A percentile compares a stretch with the other conserved stretches of the same genome.
Conservation (phyloP, 2,888 invertebrate genomes). For the Brenthis ino region DNA sequence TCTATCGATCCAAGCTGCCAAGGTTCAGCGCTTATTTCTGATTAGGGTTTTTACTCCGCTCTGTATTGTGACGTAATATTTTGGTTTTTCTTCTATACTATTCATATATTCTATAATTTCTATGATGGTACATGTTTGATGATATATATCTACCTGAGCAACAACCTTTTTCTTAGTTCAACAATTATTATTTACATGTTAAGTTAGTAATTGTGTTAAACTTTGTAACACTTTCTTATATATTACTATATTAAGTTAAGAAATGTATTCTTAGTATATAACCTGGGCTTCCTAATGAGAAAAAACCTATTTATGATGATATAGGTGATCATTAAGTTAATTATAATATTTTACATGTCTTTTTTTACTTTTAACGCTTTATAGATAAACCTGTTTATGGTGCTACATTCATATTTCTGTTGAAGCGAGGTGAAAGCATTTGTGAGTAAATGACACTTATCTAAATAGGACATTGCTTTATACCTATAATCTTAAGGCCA, state of each 20-base stretch:
- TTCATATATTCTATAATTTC: not conserved
- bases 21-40: constrained; percentile 58
- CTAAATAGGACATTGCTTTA: constrained; percentile 30
- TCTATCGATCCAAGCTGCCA: constrained; percentile 70
- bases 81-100: not conserved
- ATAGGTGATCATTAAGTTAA: too few species aligned
- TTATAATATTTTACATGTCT: too few species aligned
- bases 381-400: too few species aligned
- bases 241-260: too few species aligned
- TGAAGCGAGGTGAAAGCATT: constrained; percentile 28
- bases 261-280: too few species aligned
- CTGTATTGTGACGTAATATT: not conserved
- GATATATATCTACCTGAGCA: not conserved
- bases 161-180: too few species aligned
- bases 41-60: constrained; percentile 12
- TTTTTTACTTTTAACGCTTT: too few species aligned
- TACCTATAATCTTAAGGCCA: constrained; percentile 25
- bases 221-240: too few species aligned
- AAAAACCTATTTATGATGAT: too few species aligned
- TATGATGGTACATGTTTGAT: not conserved
- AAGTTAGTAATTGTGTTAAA: too few species aligned
- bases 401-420: not conserved
- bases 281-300: too few species aligned
- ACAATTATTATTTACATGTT: too few species aligned
- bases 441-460: constrained; percentile 25